These are phyloP conservation scores for Plagiodera versicolora DNA, from an alignment of 2,888 invertebrate species.

Conservation along the genomic window DNA sequence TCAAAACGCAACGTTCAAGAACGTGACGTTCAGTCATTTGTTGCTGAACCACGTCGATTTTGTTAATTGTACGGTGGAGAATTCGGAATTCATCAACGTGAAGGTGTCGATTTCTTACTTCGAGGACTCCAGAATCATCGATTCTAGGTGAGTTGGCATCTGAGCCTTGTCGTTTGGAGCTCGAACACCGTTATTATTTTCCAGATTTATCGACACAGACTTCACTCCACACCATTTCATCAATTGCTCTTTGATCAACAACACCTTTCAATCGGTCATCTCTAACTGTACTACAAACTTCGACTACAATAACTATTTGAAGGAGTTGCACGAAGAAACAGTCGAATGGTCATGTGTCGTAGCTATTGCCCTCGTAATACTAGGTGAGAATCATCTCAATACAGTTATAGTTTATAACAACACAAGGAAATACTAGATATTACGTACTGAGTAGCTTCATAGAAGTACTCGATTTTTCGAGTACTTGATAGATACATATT, in stretches of 20 bases:
- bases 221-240: slow-evolving; percentile 61
- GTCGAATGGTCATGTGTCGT: slow-evolving; percentile 54
- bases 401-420: no score
- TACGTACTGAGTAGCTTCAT: no score
- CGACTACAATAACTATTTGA: slow-evolving; percentile 63
- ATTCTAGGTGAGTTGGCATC: slow-evolving; percentile 60
- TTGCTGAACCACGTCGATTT: slow-evolving; percentile 74
- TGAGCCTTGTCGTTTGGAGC: no score
- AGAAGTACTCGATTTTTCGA: no score
- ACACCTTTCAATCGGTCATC: slow-evolving; percentile 55
- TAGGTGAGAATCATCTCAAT: slow-evolving; percentile 45
- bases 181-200: no score
- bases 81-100: slow-evolving; percentile 70
- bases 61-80: slow-evolving; percentile 69
- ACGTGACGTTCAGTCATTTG: slow-evolving; percentile 69
- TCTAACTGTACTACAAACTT: slow-evolving; percentile 54
- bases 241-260: slow-evolving; percentile 62
- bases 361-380: slow-evolving; percentile 54
- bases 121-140: slow-evolving; percentile 62
- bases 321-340: slow-evolving; percentile 54
- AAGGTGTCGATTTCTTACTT: slow-evolving; percentile 72
- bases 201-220: slow-evolving; percentile 72
- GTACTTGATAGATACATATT: no score
- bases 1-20: slow-evolving; percentile 61
- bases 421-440: no score